Evolutionary conservation across 1,140 invertebrate genomes (phyloP).

Genomic region (Drosophila littoralis): DNA sequence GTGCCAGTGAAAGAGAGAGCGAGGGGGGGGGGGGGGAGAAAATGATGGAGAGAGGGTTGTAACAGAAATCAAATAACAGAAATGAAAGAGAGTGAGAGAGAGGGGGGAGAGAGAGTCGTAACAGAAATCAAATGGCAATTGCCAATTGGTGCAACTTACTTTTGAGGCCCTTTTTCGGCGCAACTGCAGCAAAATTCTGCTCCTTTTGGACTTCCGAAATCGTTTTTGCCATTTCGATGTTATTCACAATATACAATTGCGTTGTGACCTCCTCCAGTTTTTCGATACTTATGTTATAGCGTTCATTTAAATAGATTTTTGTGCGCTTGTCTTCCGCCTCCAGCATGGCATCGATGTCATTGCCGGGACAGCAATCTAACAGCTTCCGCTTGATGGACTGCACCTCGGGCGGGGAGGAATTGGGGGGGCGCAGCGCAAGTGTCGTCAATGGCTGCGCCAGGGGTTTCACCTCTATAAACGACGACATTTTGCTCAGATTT

Average conservation of each 20-base stretch:
- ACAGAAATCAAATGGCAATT: neutral
- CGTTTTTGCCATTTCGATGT: no score
- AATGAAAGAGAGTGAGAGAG: no score
- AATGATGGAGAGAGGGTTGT: no score
- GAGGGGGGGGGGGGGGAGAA: neutral
- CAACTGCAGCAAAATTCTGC: neutral
- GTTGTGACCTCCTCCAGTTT: constrained; percentile 14
- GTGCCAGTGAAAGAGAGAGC: neutral
- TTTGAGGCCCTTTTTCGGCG: constrained; percentile 44
- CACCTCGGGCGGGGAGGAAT: neutral
- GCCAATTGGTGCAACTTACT: constrained; percentile 31
- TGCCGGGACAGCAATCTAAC: constrained; percentile 22
- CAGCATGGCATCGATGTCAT: constrained; percentile 27
- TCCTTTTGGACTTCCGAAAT: neutral
- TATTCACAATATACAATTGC: neutral
- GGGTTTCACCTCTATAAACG: constrained; percentile 11
- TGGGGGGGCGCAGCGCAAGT: neutral
- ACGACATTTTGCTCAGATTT: constrained; percentile 16
- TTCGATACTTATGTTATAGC: constrained; percentile 31
- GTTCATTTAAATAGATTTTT: neutral
- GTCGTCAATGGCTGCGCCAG: neutral
- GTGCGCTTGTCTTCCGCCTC: constrained; percentile 7
- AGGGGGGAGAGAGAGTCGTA: no score
- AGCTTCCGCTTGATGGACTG: constrained; percentile 41
- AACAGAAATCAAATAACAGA: no score